Percentiles rank a stretch among this genome's conserved stretches.
phyloP scores from a whole-genome alignment of 2,797 vertebrate genomes.

The Margarornis squamiger region DNA sequence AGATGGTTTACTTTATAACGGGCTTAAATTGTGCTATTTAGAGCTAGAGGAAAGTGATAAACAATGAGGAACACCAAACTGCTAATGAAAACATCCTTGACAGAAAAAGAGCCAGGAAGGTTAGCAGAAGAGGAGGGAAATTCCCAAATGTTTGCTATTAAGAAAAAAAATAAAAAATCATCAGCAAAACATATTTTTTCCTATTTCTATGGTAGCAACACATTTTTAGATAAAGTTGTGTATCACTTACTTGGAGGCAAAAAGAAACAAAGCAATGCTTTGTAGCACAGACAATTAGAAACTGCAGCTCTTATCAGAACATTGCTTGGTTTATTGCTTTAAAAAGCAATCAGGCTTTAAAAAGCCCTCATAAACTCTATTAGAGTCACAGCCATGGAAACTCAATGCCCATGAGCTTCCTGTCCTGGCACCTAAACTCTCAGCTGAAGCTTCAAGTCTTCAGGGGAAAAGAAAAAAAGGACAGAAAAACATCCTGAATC shows the following conservation, averaged over 20 bases:
- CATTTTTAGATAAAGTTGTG: not conserved
- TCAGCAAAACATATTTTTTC: not conserved
- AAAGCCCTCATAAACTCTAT: not conserved
- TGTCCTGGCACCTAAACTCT: not conserved
- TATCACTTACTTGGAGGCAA: not conserved
- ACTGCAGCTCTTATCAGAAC: not conserved
- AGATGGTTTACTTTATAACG: not conserved
- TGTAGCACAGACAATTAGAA: not conserved
- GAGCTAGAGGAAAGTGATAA: constrained; percentile 23
- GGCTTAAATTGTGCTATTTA: constrained; percentile 64
- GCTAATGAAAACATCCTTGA: constrained; percentile 37
- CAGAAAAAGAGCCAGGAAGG: not conserved
- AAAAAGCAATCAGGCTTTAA: not conserved
- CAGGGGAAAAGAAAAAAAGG: not conserved
- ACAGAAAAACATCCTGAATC: not conserved
- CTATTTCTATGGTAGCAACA: not conserved
- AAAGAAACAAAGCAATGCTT: not conserved
- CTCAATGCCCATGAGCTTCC: not conserved
- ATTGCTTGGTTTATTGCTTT: not conserved
- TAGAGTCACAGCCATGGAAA: not conserved
- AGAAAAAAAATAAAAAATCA: not conserved
- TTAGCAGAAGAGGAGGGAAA: not conserved
- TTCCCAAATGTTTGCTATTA: not conserved
- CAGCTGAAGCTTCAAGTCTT: not conserved
- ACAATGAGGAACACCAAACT: constrained; percentile 6